A percentile compares a stretch with the other conserved stretches of the same genome.
These are phyloP conservation scores for Lepilemur ruficaudatus DNA, from an alignment of 2,797 vertebrate species.

Conservation along the genomic window DNA sequence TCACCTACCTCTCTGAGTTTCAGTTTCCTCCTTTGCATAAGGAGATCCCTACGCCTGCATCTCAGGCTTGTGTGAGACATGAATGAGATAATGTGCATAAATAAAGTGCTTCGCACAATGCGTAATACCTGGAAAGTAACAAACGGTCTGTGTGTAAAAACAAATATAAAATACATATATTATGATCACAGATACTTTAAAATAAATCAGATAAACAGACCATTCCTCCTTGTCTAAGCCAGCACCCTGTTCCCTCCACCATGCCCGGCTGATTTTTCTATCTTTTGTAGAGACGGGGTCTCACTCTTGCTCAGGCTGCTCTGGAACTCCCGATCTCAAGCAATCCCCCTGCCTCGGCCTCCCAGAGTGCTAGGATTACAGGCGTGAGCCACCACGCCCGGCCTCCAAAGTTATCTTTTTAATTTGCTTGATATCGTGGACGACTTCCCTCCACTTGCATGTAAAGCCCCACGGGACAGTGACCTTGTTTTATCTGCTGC, in stretches of 20 bases:
- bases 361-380: not conserved
- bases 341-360: not conserved
- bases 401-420: not conserved
- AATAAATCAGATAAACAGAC: not conserved
- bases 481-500: not conserved
- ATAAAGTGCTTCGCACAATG: not conserved
- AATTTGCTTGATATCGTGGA: not conserved
- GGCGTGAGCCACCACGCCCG: not conserved
- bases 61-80: not conserved
- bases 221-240: not conserved
- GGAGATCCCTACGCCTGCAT: not conserved
- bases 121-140: not conserved
- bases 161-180: not conserved
- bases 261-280: not conserved
- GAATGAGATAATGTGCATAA: not conserved
- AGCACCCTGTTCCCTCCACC: not conserved
- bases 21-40: not conserved
- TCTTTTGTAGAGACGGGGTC: not conserved
- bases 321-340: not conserved
- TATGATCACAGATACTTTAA: not conserved
- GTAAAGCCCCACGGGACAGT: fast-evolving
- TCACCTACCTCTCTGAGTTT: not conserved
- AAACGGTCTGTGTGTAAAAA: not conserved
- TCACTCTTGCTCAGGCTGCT: not conserved
- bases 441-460: not conserved